phyloP scores from a whole-genome alignment of 2,888 invertebrate species.

The Limnephilus rhombicus region DNA sequence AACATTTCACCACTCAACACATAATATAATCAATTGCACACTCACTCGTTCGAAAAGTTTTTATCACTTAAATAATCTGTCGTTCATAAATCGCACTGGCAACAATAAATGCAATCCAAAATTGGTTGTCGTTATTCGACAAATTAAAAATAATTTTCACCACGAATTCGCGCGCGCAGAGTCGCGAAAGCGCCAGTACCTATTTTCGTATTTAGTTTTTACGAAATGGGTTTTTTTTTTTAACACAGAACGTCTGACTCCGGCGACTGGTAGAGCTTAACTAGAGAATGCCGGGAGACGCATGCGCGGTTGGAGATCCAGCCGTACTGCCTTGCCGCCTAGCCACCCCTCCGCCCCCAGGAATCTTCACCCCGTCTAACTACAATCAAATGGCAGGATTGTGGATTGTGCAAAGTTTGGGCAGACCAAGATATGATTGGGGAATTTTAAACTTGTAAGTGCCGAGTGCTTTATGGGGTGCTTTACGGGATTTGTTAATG shows the following conservation, averaged over 20 bases:
- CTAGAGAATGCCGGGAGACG: constrained; percentile 52
- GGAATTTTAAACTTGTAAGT: background rate
- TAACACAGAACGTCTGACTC: constrained; percentile 21
- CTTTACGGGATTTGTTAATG: background rate
- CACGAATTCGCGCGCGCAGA: background rate
- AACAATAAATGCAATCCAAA: background rate
- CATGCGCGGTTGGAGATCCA: constrained; percentile 40
- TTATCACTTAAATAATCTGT: background rate
- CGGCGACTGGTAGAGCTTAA: constrained; percentile 38
- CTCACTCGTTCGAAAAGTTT: background rate
- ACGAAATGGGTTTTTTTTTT: background rate
- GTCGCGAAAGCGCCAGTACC: background rate
- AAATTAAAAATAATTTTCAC: background rate
- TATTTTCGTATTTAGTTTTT: constrained; percentile 13
- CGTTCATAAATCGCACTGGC: background rate
- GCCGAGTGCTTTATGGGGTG: background rate
- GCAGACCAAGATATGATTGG: background rate
- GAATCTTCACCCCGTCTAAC: constrained; percentile 8
- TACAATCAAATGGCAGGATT: background rate
- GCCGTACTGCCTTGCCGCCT: background rate
- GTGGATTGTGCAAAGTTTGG: constrained; percentile 8
- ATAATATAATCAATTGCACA: background rate
- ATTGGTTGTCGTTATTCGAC: background rate
- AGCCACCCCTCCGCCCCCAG: background rate
- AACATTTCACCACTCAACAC: background rate